Conservation (phyloP, 37 sponge, comb jelly and placozoan genomes). For the Beroe forskalii region DNA sequence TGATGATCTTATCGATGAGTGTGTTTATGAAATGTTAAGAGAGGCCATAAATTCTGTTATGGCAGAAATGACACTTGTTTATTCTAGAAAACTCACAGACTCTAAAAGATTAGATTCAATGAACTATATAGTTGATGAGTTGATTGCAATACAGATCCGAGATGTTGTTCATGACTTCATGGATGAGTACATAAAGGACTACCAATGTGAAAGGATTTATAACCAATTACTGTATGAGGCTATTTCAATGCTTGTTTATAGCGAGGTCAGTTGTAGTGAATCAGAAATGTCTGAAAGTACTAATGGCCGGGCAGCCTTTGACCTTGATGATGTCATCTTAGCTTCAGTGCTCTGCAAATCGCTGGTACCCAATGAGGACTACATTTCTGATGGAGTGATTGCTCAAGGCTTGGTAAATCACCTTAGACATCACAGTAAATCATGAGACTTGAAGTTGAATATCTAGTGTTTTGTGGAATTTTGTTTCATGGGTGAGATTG, state of each 20-base stretch:
- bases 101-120: background rate
- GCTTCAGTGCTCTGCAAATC: conserved; percentile 55
- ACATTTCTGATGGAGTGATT: conserved; percentile 23
- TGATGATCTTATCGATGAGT: conserved; percentile 30
- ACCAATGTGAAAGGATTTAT: conserved; percentile 35
- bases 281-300: background rate
- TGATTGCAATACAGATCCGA: background rate
- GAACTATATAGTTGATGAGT: conserved; percentile 3
- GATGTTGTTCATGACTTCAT: conserved; percentile 55
- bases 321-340: conserved; percentile 32
- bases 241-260: background rate
- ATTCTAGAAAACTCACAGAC: background rate
- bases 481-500: too few species aligned
- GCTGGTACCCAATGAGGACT: conserved; percentile 53
- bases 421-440: conserved; percentile 5
- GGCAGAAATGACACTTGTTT: background rate
- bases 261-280: background rate
- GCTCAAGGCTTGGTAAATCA: conserved; percentile 52
- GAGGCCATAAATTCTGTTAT: background rate
- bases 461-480: too few species aligned
- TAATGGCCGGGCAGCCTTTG: background rate
- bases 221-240: conserved; percentile 51
- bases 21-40: conserved; percentile 14
- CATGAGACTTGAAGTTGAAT: background rate
- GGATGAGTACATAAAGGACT: conserved; percentile 18